These are phyloP conservation scores for Periophthalmus magnuspinnatus DNA, from an alignment of 2,797 vertebrate species.

Conservation along the genomic window DNA sequence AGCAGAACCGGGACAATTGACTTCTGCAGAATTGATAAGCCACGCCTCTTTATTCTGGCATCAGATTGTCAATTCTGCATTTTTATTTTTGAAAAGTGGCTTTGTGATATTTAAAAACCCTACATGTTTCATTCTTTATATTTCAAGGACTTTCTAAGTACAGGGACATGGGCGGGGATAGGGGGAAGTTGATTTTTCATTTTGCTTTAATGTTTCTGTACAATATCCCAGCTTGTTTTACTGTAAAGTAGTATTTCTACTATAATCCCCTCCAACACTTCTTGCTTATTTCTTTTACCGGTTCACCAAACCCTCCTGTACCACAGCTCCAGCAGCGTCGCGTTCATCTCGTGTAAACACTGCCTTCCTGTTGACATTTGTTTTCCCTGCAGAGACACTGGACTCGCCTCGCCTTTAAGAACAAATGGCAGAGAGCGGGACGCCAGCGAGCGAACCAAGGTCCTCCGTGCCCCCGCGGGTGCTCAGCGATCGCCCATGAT, in stretches of 20 bases:
- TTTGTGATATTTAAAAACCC: too few species aligned
- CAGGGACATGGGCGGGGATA: too few species aligned
- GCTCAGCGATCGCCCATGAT: constrained; percentile 68
- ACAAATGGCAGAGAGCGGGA: constrained; percentile 63
- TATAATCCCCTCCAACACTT: constrained; percentile 40
- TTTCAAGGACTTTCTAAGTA: too few species aligned
- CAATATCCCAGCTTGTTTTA: too few species aligned
- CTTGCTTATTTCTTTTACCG: constrained; percentile 33
- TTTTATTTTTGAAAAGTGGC: too few species aligned
- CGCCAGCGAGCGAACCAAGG: constrained; percentile 58
- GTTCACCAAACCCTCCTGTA: neutral
- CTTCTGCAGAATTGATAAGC: too few species aligned
- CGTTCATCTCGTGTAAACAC: constrained; percentile 43
- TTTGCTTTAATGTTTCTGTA: too few species aligned
- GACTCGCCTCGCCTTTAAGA: constrained; percentile 53
- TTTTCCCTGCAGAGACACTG: constrained; percentile 57
- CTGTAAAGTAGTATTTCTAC: neutral
- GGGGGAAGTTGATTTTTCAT: too few species aligned
- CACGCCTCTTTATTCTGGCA: too few species aligned
- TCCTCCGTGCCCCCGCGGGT: constrained; percentile 69
- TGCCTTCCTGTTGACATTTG: constrained; percentile 44
- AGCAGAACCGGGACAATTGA: too few species aligned
- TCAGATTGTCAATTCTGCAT: too few species aligned
- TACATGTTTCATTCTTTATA: too few species aligned
- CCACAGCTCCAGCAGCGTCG: neutral